Conservation (phyloP, 2,797 vertebrate species). For the Pterois miles region DNA sequence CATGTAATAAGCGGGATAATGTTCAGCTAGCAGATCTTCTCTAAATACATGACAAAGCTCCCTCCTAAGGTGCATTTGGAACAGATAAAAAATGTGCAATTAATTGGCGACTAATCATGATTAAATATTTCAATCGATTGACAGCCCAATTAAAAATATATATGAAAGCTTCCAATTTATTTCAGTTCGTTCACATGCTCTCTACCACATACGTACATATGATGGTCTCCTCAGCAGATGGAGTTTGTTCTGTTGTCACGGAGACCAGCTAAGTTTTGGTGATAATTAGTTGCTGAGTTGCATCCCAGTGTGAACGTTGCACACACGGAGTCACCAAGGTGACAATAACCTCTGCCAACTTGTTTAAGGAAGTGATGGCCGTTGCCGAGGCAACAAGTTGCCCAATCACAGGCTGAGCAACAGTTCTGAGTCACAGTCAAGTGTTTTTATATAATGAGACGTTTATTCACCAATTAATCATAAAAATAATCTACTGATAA, state of each 20-base stretch:
- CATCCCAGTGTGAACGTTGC: background rate
- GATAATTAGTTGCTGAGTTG: background rate
- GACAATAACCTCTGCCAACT: background rate
- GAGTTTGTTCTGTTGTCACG: background rate
- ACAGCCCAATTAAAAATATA: too few species aligned
- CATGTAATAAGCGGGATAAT: too few species aligned
- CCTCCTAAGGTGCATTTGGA: too few species aligned
- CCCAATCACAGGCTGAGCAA: background rate
- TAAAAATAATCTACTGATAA: background rate
- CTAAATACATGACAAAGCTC: too few species aligned
- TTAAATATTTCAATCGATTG: too few species aligned
- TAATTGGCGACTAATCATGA: too few species aligned
- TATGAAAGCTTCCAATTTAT: too few species aligned
- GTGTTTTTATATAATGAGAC: background rate
- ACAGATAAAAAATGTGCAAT: too few species aligned
- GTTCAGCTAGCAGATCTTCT: too few species aligned
- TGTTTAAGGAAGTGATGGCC: constrained; percentile 22
- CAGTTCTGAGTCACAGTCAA: background rate
- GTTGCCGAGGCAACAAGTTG: constrained; percentile 17
- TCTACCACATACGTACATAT: background rate
- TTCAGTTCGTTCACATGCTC: background rate
- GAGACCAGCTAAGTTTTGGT: background rate
- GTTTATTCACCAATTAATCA: background rate
- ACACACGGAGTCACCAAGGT: background rate
- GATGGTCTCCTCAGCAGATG: background rate